Conservation (phyloP, 35 echinoderm and acorn worm species). For the Chiridota heheva region DNA sequence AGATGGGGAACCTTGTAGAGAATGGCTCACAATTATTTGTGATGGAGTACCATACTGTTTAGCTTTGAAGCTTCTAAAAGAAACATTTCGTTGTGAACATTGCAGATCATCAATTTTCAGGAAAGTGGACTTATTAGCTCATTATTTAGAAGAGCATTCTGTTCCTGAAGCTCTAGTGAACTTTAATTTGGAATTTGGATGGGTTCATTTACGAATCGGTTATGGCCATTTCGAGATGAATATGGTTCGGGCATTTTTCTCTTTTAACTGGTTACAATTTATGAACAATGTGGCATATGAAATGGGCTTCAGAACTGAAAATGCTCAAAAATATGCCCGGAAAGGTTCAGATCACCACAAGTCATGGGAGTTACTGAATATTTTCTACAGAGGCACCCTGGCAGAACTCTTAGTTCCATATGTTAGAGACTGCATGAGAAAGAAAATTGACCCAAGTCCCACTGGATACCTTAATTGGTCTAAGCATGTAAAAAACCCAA, state of each 20-base stretch:
- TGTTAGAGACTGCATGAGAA: slow-evolving; percentile 1
- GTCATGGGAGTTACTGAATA: slow-evolving; percentile 50
- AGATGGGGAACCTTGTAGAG: not conserved
- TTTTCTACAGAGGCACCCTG: slow-evolving; percentile 30
- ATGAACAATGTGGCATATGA: slow-evolving; percentile 19
- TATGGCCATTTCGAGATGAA: slow-evolving; percentile 15
- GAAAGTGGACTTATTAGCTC: no score
- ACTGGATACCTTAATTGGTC: slow-evolving; percentile 11
- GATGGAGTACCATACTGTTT: slow-evolving; percentile 28
- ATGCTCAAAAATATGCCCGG: slow-evolving; percentile 47
- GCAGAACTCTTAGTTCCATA: slow-evolving; percentile 49
- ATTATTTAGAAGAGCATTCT: not conserved
- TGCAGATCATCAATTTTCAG: not conserved
- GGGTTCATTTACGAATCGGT: slow-evolving; percentile 14
- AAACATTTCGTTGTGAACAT: slow-evolving; percentile 17
- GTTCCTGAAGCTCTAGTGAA: not conserved
- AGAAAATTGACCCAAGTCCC: not conserved
- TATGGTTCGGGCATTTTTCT: slow-evolving; percentile 20
- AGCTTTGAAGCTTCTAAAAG: slow-evolving; percentile 9
- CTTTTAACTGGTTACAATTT: slow-evolving; percentile 23
- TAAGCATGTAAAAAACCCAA: slow-evolving; percentile 22
- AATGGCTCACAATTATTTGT: slow-evolving; percentile 31
- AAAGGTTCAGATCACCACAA: slow-evolving; percentile 49
- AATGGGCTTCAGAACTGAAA: slow-evolving; percentile 51
- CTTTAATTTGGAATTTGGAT: not conserved